Conservation (phyloP, 1,140 invertebrate genomes). For the Andricus grossulariae region DNA sequence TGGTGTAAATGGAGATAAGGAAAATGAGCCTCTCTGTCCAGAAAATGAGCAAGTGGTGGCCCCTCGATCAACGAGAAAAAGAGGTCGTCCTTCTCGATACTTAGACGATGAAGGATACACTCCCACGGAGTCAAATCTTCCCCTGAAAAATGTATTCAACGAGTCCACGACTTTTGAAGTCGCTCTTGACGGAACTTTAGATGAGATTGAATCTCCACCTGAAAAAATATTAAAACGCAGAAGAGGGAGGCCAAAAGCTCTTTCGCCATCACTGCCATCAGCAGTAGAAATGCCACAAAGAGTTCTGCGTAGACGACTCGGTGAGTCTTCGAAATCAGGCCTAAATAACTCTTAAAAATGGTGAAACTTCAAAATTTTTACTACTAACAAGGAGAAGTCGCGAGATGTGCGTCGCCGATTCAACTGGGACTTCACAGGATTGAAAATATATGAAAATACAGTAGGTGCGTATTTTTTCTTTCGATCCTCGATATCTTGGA, state of each 20-base stretch:
- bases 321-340: neutral
- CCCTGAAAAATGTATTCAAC: neutral
- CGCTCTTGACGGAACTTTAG: neutral
- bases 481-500: no score
- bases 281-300: slow-evolving; percentile 6
- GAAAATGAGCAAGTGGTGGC: neutral
- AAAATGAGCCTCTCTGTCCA: neutral
- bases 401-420: no score
- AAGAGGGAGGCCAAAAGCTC: neutral
- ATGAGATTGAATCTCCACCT: slow-evolving; percentile 13
- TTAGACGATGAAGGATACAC: neutral
- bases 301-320: neutral
- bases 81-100: neutral
- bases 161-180: slow-evolving; percentile 3
- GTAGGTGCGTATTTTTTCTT: no score
- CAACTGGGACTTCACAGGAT: no score
- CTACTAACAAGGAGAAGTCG: no score
- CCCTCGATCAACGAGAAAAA: neutral
- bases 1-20: neutral
- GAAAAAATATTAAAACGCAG: slow-evolving; percentile 16
- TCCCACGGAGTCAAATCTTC: neutral
- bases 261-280: neutral
- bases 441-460: no score
- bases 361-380: neutral
- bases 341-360: no score